Evolutionary conservation across 2,888 invertebrate species (phyloP).

Genomic region (Eristalis pertinax): DNA sequence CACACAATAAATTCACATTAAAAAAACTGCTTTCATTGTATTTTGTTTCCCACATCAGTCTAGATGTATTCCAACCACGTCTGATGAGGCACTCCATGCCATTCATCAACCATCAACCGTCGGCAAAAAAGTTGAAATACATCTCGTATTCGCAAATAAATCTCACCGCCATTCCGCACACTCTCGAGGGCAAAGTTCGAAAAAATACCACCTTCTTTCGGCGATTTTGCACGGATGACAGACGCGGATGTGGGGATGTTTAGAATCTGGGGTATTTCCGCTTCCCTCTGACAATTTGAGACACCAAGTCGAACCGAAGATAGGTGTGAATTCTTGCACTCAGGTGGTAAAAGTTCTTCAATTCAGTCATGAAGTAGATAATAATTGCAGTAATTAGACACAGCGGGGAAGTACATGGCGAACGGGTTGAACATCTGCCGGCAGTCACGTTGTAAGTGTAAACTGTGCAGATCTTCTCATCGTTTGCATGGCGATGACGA

Average conservation of each 20-base stretch:
- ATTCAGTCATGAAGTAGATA: not conserved
- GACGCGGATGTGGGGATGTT: not conserved
- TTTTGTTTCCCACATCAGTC: not conserved
- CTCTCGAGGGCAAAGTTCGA: not conserved
- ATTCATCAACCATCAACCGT: not conserved
- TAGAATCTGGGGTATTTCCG: not conserved
- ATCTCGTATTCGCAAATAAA: not conserved
- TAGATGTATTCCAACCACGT: not conserved
- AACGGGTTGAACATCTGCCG: not conserved
- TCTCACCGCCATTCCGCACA: not conserved
- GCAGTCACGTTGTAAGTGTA: not conserved
- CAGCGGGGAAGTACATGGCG: not conserved
- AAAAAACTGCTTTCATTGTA: not conserved
- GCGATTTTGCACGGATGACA: not conserved
- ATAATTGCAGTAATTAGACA: not conserved
- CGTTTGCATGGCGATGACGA: no score
- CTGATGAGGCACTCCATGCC: not conserved
- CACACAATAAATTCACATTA: no score
- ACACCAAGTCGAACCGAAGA: no score
- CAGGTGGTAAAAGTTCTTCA: not conserved
- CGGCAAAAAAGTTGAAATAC: not conserved
- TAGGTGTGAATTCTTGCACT: not conserved
- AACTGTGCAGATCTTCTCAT: no score
- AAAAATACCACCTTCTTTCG: not conserved
- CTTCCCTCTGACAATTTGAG: not conserved